phyloP scores from a whole-genome alignment of 2,113 vertebrate genomes.

The Atherinomorus stipes region DNA sequence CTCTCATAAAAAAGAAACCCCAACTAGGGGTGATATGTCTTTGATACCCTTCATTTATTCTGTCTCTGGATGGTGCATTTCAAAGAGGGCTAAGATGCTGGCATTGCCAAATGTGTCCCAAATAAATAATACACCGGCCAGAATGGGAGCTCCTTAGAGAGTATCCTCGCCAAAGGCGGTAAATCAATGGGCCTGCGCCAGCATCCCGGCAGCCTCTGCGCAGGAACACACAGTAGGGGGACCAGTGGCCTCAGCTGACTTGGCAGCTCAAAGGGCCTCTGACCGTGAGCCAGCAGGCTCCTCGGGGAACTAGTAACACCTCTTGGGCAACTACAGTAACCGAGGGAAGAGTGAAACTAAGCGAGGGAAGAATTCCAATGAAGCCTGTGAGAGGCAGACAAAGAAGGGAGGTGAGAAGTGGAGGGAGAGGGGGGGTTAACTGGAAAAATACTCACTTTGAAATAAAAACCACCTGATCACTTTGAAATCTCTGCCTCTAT shows the following conservation, averaged over 20 bases:
- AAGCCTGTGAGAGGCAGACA: constrained; percentile 41
- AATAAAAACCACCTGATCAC: constrained; percentile 12
- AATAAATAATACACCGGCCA: constrained; percentile 79
- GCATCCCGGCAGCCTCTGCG: constrained; percentile 62
- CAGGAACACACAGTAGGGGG: constrained; percentile 67
- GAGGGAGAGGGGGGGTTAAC: constrained; percentile 5
- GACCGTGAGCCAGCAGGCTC: constrained; percentile 74
- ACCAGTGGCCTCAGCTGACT: constrained; percentile 72
- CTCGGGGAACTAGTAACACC: constrained; percentile 66
- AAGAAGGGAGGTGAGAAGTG: constrained; percentile 22
- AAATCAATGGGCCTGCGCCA: constrained; percentile 77
- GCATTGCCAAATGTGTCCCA: constrained; percentile 79
- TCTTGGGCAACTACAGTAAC: constrained; percentile 59
- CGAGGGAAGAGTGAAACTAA: constrained; percentile 65
- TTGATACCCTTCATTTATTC: constrained; percentile 78
- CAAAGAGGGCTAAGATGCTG: constrained; percentile 68
- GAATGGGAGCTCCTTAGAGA: constrained; percentile 74
- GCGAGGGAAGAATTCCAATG: constrained; percentile 61
- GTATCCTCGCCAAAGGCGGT: constrained; percentile 76
- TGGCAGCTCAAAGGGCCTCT: constrained; percentile 75
- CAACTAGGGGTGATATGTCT: constrained; percentile 65
- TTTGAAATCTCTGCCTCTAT: constrained; percentile 1
- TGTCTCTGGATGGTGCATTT: constrained; percentile 69
- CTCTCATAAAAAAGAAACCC: constrained; percentile 59
- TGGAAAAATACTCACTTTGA: constrained; percentile 1